These are phyloP conservation scores for Hystrix cristata DNA, from an alignment of 2,113 vertebrate genomes.

Conservation along the genomic window DNA sequence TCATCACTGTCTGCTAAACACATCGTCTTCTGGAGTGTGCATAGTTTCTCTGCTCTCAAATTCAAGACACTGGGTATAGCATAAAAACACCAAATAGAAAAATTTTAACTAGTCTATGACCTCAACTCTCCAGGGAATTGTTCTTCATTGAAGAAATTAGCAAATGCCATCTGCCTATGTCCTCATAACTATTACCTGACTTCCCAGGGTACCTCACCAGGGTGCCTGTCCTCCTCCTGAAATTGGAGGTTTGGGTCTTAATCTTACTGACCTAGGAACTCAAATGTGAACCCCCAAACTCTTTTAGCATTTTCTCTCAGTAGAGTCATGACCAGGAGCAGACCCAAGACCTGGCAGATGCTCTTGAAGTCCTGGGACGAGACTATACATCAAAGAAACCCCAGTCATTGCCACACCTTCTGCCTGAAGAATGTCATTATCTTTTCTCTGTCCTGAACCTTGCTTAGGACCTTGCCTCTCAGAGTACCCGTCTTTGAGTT, in stretches of 20 bases:
- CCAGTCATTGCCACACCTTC: not conserved
- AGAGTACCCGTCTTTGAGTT: not conserved
- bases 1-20: not conserved
- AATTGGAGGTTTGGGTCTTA: not conserved
- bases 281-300: not conserved
- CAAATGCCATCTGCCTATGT: not conserved
- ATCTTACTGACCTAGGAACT: not conserved
- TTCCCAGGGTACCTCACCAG: not conserved
- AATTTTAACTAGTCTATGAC: not conserved
- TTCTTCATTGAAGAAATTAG: not conserved
- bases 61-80: not conserved
- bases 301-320: not conserved
- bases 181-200: not conserved
- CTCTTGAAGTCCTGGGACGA: not conserved
- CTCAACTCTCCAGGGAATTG: not conserved
- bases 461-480: not conserved
- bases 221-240: not conserved
- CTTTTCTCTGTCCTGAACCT: not conserved
- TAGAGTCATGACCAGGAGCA: not conserved
- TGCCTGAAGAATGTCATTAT: not conserved
- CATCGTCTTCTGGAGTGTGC: fast-evolving
- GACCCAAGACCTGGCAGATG: not conserved
- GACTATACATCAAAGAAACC: not conserved
- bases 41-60: not conserved
- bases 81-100: not conserved